Evolutionary conservation across 2,113 vertebrate species (phyloP), one percentile per base, ranked within the genome.

Genomic region (Psittacula cyanocephala): DNA sequence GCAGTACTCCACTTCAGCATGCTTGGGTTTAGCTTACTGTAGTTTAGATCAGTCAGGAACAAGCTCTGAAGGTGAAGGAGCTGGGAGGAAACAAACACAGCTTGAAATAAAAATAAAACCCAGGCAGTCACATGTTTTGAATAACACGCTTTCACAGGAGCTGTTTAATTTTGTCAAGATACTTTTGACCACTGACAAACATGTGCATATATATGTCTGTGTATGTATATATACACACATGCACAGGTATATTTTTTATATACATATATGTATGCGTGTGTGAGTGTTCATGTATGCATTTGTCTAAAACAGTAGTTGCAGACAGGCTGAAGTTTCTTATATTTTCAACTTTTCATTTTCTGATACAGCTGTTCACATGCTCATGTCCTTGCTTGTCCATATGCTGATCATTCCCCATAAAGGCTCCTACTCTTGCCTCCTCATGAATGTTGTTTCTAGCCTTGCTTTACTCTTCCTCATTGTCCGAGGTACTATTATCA

Each of bases 181-280:
- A 22, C 67, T 87, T 91, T 63, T 87, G 69, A 49, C 9, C 41
- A 18, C 16, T 63, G 60, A 44, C 17, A 37, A 62, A 62, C 18
- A 28, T 4, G 0, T 33, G 17, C 29, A 35, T 39, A 33, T 62
- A 2, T 43, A 11, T 70, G 6, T 69, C 1, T 35, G 1, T 67
- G 5, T 39, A 6, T 62, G 3, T 60, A 5, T 31, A 23, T 31
- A 20, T 19, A 14, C 2, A 50, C 5, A 7, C 5, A 9, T 4
- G 33, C 0, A 0, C 7, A 57, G 27, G 29, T 19, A 33, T 27
- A 17, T 77, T 13, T 65, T 70, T 62, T 68, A 20, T 43, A 29
- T 60, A 24, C 67, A 14, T 39, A 6, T 47, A 10, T 13, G 3
- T 55, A 6, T 53, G 4, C 22, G 8, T 59, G 3, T 62, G 23